Evolutionary conservation across 2,888 invertebrate genomes (phyloP).

Genomic region (Cosmopolites sordidus): DNA sequence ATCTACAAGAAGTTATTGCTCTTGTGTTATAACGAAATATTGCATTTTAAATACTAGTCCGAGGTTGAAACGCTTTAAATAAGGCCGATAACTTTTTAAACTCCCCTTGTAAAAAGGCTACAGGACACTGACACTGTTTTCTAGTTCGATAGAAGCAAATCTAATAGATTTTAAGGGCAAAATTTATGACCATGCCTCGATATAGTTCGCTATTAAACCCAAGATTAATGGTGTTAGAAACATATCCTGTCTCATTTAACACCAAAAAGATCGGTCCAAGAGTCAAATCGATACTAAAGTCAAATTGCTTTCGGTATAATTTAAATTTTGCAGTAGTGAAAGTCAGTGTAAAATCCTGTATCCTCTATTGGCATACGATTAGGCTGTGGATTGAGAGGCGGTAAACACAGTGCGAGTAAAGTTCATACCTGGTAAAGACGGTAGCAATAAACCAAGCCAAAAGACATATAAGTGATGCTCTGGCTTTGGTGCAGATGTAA

Average conservation of each 20-base stretch:
- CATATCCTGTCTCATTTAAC: neutral
- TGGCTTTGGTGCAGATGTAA: constrained; percentile 82
- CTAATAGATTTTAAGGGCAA: neutral
- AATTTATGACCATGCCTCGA: neutral
- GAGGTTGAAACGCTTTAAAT: too few relatives aligned
- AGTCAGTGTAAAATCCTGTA: too few relatives aligned
- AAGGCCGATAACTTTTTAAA: too few relatives aligned
- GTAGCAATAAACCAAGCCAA: constrained; percentile 82
- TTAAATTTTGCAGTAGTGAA: too few relatives aligned
- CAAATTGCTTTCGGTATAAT: too few relatives aligned
- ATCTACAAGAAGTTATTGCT: too few relatives aligned
- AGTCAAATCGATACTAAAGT: neutral
- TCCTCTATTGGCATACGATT: too few relatives aligned
- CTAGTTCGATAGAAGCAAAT: neutral
- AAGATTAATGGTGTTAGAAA: neutral
- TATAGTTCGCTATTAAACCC: neutral
- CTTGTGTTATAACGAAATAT: too few relatives aligned
- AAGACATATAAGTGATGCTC: constrained; percentile 76
- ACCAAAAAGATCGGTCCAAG: neutral
- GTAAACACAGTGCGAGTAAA: too few relatives aligned
- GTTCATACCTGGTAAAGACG: constrained; percentile 78
- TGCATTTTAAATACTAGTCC: too few relatives aligned
- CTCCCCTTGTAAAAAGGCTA: neutral
- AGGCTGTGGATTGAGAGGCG: too few relatives aligned
- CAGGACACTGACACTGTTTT: neutral